Evolutionary conservation across 2,797 vertebrate genomes (phyloP), one percentile per base, ranked within the genome.

Genomic region (Cyclopterus lumpus): DNA sequence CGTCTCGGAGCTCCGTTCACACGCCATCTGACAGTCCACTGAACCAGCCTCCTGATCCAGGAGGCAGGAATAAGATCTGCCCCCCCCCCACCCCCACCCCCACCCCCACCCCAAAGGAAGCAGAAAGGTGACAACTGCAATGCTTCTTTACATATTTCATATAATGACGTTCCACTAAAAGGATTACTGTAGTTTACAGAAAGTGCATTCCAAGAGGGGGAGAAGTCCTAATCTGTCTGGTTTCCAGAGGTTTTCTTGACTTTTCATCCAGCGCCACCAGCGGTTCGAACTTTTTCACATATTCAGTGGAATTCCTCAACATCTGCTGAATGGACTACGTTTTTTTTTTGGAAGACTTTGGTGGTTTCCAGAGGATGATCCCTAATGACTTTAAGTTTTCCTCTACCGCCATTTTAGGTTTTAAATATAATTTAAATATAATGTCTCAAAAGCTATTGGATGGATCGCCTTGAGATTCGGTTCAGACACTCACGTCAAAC

Each of bases 1-100:
- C 32, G 38, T 69, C 85, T 85, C 85, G 58, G 22, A 74, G 79
- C 62, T 2, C 68, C 73, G 42, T 66, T 72, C 79, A 68, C 28
- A 11, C 15, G 7, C 62, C 80, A 59, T 62, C 70, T 79, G 73
- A 85, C 82, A 62, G 77, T 14, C 61, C 67, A 73, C 68, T 54
- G 10, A 75, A 75, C 32, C 77, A 20, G 75, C 70, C 57, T 48
- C 22, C 22, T 4, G 28, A 71, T 40, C 57, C 48, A 44, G 32
- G 36, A 15, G 67, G 30, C 61, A 70, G 61, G 60, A 67, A 69
- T 20, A 54, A 65, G 59, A 14, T 51, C 30, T 16, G 77, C 61
- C 36, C 40, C 59, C 3, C 20, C 30, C 26, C n/a, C n/a, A n/a
- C 53, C 12, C 3, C 38, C 11, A n/a, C n/a, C n/a, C n/a, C 58